Evolutionary conservation across 2,797 vertebrate genomes (phyloP).

Genomic region (Scolopax bukidnonensis): DNA sequence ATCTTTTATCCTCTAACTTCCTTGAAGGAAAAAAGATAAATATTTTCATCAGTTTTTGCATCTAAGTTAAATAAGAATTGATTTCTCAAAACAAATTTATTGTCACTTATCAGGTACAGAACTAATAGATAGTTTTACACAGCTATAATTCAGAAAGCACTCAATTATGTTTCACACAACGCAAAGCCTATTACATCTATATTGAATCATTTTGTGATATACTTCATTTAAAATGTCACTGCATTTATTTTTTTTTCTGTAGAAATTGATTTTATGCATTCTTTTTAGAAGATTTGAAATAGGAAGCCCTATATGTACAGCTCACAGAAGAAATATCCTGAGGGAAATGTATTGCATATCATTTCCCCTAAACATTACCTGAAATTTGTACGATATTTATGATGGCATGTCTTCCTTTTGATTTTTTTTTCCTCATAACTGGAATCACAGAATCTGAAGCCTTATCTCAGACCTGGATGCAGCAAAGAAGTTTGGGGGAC

Average conservation of each 20-base stretch:
- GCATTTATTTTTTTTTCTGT: background rate
- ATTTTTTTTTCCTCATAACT: background rate
- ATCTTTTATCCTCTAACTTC: background rate
- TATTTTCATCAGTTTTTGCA: background rate
- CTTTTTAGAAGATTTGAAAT: background rate
- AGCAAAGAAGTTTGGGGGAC: rapidly evolving
- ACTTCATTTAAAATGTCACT: background rate
- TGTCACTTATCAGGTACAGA: background rate
- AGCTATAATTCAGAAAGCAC: background rate
- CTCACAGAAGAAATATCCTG: background rate
- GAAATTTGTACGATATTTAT: background rate
- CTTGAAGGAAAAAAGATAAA: background rate
- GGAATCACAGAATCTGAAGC: background rate
- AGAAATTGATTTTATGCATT: background rate
- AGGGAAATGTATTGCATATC: background rate
- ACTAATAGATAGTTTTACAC: background rate
- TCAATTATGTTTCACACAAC: background rate
- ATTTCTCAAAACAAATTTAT: background rate
- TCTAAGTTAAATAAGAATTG: background rate
- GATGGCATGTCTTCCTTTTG: background rate
- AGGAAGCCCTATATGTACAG: background rate
- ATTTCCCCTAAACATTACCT: background rate
- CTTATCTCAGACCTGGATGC: background rate
- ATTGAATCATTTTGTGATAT: background rate
- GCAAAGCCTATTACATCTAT: background rate